Base-by-base conservation (phyloP, 1,140 invertebrate genomes). In the Odontomachus brunneus region DNA sequence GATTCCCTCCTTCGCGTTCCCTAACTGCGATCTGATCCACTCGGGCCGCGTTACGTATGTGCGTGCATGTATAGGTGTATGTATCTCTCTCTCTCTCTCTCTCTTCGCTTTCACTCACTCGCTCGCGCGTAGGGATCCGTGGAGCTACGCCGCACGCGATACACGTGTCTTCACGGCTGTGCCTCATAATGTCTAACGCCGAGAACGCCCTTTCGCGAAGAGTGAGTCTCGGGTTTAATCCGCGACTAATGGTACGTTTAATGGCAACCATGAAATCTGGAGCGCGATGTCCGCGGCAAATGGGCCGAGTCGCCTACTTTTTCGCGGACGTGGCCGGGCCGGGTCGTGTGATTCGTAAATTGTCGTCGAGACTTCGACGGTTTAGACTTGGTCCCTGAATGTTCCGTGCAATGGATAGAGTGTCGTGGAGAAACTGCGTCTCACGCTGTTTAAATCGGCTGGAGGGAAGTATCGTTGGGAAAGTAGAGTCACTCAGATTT, bases 1-100 rank as follows among this genome's bases (percentile, higher is more conserved):
- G 93, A 94, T 94, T 94, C 93, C 92, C 93, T 93, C 82, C 90
- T 91, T 91, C 72, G 84, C 84, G 78, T 89, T 91, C 88, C 89
- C 90, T 91, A 92, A 92, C 91, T 91, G 90, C 90, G 90, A 92
- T 92, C 90, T 72, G 91, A 92, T 92, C 91, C 88, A 88, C 89
- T 82, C 48, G 72, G 26, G 12, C 67, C 55, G 44, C 63, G 44
- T n/a, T 49, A 29, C 71, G 49, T 63, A 84, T 19, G n/a, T 48
- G 22, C 5, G 51, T 59, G 49, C 33, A 33, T 19, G 26, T 44
- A n/a, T 48, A n/a, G 22, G 51, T 15, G n/a, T 60, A 51, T 69
- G n/a, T 49, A 2, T 33, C 29, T 33, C 29, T 33, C 29, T 33
- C 29, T 33, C 29, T 33, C 29, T 33, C 29, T 33, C 29, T 33